Evolutionary conservation across 2,888 invertebrate species (phyloP).

Genomic region (Carabus problematicus): DNA sequence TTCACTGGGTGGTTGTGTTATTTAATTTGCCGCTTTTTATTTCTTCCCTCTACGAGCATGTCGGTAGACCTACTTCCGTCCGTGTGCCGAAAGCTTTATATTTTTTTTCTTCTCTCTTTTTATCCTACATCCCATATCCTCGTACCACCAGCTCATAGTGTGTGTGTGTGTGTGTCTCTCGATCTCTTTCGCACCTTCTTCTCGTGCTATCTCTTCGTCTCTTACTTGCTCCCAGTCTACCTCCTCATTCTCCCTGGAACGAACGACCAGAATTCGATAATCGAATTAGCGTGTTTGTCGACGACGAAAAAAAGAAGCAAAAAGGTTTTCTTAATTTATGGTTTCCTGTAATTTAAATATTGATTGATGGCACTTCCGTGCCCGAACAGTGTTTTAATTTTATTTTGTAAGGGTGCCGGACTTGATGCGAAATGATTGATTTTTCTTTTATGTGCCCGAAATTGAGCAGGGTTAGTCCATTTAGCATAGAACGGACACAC

Average conservation of each 20-base stretch:
- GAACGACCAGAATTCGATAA: constrained; percentile 27
- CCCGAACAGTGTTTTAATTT: constrained; percentile 23
- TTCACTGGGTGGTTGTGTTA: constrained; percentile 3
- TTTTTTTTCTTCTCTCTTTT: constrained; percentile 11
- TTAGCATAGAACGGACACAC: too few species aligned
- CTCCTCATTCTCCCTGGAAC: background rate
- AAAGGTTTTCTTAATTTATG: constrained; percentile 35
- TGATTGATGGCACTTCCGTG: constrained; percentile 27
- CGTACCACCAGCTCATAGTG: too few species aligned
- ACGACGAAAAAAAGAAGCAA: constrained; percentile 23
- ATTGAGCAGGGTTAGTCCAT: too few species aligned
- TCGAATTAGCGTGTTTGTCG: constrained; percentile 38
- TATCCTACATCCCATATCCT: background rate
- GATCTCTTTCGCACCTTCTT: too few species aligned
- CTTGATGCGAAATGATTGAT: constrained; percentile 17
- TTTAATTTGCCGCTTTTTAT: constrained; percentile 16
- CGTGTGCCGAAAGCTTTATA: constrained; percentile 13
- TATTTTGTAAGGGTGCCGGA: background rate
- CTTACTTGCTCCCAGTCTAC: too few species aligned
- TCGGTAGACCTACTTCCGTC: constrained; percentile 1
- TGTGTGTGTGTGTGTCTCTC: too few species aligned
- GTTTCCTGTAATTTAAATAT: constrained; percentile 31
- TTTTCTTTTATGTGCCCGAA: constrained; percentile 10
- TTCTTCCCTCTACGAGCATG: background rate
- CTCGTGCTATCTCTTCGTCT: too few species aligned